These are phyloP conservation scores for Thripadectes ignobilis DNA, from an alignment of 2,797 vertebrate species.

Conservation along the genomic window DNA sequence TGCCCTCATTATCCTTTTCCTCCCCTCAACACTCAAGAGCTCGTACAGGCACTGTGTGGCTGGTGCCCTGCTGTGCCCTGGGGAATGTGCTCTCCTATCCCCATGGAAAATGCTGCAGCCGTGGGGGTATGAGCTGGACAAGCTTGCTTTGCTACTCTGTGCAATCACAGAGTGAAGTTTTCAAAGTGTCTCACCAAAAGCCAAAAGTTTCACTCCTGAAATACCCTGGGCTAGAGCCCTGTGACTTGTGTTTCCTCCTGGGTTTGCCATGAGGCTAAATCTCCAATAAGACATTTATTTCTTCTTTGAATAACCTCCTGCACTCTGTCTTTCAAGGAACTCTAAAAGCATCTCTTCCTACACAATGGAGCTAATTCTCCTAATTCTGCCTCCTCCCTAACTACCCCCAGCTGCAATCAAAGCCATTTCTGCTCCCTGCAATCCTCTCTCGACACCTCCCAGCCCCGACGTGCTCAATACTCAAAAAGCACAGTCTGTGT, in stretches of 20 bases:
- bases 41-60: not conserved
- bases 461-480: not conserved
- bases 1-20: not conserved
- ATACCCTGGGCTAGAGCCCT: not conserved
- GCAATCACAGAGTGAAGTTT: not conserved
- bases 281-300: not conserved
- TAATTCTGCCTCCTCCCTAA: not conserved
- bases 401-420: not conserved
- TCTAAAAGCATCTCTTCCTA: not conserved
- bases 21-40: rapidly evolving
- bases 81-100: not conserved
- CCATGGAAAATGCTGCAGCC: not conserved
- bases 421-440: not conserved
- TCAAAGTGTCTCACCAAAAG: not conserved
- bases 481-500: not conserved
- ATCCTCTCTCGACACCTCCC: not conserved
- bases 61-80: not conserved
- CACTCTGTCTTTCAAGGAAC: not conserved
- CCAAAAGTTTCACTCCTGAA: not conserved
- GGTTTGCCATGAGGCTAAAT: not conserved
- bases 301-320: not conserved
- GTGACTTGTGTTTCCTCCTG: not conserved
- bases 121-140: not conserved
- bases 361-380: not conserved
- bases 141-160: not conserved